Percentiles rank a stretch among this genome's conserved stretches.
phyloP scores from a whole-genome alignment of 2,888 invertebrate genomes.

The Stenodera caucasica region DNA sequence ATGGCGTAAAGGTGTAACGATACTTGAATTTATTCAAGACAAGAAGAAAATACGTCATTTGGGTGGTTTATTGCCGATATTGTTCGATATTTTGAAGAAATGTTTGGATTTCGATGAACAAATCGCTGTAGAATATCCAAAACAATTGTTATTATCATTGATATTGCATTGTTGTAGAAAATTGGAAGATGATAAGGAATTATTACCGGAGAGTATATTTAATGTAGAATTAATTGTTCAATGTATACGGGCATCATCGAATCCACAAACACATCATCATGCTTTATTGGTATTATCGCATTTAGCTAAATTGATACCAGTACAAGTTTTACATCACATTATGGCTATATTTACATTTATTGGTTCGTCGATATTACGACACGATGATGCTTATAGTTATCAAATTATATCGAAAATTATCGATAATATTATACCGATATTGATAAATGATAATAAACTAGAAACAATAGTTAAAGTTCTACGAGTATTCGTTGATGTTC shows the following conservation, averaged over 20 bases:
- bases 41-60: conserved; percentile 77
- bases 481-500: conserved; percentile 87
- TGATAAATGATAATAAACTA: conserved; percentile 54
- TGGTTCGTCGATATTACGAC: conserved; percentile 88
- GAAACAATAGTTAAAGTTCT: conserved; percentile 65
- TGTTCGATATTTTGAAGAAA: conserved; percentile 78
- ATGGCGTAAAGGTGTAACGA: conserved; percentile 79
- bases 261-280: conserved; percentile 95
- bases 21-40: conserved; percentile 82
- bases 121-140: conserved; percentile 81
- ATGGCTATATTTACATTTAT: conserved; percentile 98
- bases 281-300: conserved; percentile 82
- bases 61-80: conserved; percentile 67
- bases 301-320: conserved; percentile 76
- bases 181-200: conserved; percentile 56
- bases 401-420: conserved; percentile 90
- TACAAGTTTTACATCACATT: conserved; percentile 86
- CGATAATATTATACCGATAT: conserved; percentile 85
- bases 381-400: conserved; percentile 94
- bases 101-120: conserved; percentile 82
- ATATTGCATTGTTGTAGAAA: conserved; percentile 73
- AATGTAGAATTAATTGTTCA: conserved; percentile 82
- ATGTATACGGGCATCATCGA: conserved; percentile 86
- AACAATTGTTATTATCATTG: conserved; percentile 80
- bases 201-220: conserved; percentile 57